Conservation (phyloP, 92 coral and sea anemone genomes). For the Siderastrea radians region DNA sequence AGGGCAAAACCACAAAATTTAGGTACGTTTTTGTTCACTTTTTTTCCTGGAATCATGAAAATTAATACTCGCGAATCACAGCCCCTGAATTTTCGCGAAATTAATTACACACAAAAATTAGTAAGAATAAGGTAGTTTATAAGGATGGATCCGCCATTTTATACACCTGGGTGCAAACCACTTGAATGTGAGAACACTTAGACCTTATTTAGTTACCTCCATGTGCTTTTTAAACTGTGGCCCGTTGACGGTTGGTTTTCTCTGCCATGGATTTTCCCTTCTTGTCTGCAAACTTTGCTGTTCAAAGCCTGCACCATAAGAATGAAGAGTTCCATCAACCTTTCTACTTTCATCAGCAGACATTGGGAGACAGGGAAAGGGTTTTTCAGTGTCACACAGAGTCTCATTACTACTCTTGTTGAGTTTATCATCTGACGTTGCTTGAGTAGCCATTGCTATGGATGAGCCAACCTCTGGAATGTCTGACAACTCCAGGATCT, state of each 20-base stretch:
- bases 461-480: background rate
- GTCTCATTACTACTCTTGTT: background rate
- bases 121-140: background rate
- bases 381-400: background rate
- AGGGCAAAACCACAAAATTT: too few species aligned
- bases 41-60: too few species aligned
- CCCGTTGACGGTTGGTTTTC: constrained; percentile 62
- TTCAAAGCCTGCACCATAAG: background rate
- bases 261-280: background rate
- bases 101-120: too few species aligned
- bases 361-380: background rate
- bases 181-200: background rate
- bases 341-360: background rate
- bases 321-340: background rate
- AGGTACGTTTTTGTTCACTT: too few species aligned
- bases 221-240: constrained; percentile 69
- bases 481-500: background rate
- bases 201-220: constrained; percentile 52
- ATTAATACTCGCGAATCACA: too few species aligned
- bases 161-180: background rate
- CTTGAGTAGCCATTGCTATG: background rate
- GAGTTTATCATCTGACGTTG: background rate
- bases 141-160: background rate
- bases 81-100: too few species aligned
- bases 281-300: background rate